A percentile compares a stretch with the other conserved stretches of the same genome.
Conservation (phyloP, 2,888 invertebrate species). For the Hofmannophila pseudospretella region DNA sequence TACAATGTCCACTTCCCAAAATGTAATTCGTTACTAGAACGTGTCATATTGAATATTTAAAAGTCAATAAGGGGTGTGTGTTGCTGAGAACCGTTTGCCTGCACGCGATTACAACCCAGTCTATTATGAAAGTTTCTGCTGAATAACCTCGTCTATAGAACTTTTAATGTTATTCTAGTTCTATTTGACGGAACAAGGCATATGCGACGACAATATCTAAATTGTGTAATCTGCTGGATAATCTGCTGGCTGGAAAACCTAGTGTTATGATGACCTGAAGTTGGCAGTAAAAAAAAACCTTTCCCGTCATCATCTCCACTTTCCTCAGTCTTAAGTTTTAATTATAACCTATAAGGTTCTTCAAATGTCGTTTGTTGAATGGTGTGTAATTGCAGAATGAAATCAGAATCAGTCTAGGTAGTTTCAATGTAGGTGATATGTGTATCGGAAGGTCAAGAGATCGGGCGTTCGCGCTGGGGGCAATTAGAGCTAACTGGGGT, state of each 20-base stretch:
- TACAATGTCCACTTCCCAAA: no score
- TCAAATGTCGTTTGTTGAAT: neutral
- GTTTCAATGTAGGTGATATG: conserved; percentile 44
- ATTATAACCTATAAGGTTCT: no score
- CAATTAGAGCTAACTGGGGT: conserved; percentile 65
- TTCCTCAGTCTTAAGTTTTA: no score
- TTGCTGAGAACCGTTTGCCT: conserved; percentile 31
- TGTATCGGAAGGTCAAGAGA: conserved; percentile 63
- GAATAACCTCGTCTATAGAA: conserved; percentile 17
- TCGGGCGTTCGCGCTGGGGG: conserved; percentile 63
- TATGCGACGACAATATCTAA: no score
- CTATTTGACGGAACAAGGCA: neutral
- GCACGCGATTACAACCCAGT: conserved; percentile 36
- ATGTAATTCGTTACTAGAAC: no score
- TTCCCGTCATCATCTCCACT: no score
- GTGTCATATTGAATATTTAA: conserved; percentile 13
- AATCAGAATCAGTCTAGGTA: conserved; percentile 21
- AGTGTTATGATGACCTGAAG: no score
- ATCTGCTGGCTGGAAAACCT: no score
- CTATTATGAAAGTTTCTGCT: conserved; percentile 33
- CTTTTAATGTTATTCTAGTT: conserved; percentile 2
- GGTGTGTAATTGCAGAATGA: conserved; percentile 20
- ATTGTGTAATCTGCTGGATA: no score
- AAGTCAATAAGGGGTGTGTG: conserved; percentile 18
- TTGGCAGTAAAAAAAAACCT: no score